A percentile compares a stretch with the other conserved stretches of the same genome.
Evolutionary conservation across 1,140 invertebrate genomes (phyloP).

Genomic region (Diprion similis): DNA sequence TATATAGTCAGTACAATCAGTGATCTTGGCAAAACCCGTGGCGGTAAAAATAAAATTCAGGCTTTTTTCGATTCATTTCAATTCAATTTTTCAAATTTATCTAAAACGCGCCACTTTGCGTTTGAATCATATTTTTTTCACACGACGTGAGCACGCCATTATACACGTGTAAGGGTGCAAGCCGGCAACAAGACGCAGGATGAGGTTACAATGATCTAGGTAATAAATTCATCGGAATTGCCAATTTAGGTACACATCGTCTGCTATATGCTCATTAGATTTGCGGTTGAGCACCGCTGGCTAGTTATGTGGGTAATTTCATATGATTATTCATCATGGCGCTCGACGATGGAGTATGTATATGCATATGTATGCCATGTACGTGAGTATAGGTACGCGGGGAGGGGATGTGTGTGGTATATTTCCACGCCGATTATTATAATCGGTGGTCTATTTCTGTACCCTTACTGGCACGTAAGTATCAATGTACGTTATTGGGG

Average conservation of each 20-base stretch:
- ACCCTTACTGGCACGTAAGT: not conserved
- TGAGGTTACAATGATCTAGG: not conserved
- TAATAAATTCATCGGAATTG: not conserved
- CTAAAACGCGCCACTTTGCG: too few relatives aligned
- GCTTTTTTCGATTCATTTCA: too few relatives aligned
- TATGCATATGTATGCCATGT: not conserved
- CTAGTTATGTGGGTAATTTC: constrained; percentile 35
- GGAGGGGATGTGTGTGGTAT: constrained; percentile 32
- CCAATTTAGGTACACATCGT: not conserved
- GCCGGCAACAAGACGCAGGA: not conserved
- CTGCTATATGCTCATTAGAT: constrained; percentile 35
- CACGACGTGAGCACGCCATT: too few relatives aligned
- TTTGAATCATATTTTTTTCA: too few relatives aligned
- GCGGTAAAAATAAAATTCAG: too few relatives aligned
- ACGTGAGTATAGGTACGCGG: too few relatives aligned
- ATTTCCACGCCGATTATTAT: constrained; percentile 43
- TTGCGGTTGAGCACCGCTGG: constrained; percentile 41
- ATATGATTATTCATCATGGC: constrained; percentile 47
- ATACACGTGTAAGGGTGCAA: not conserved
- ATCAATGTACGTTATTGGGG: not conserved
- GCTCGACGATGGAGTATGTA: not conserved
- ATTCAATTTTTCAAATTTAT: too few relatives aligned
- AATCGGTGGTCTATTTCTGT: constrained; percentile 37
- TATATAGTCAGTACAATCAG: too few relatives aligned
- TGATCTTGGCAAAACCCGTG: too few relatives aligned